Evolutionary conservation across 2,797 vertebrate genomes (phyloP).

Genomic region (Pipistrellus pygmaeus): DNA sequence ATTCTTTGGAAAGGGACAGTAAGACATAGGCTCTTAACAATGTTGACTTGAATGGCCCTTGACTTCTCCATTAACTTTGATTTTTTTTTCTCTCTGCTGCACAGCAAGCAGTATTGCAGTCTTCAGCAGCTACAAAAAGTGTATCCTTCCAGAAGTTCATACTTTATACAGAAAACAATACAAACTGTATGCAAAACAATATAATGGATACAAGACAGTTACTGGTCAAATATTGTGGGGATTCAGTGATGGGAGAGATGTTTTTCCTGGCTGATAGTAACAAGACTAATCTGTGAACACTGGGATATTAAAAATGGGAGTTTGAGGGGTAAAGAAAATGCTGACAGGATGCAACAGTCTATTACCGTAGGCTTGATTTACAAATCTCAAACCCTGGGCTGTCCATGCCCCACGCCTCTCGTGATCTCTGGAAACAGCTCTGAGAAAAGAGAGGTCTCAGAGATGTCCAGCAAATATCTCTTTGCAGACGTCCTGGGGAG

Average conservation of each 20-base stretch:
- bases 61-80: not conserved
- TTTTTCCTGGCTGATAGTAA: not conserved
- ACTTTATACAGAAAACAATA: not conserved
- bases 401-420: not conserved
- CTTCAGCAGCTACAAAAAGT: not conserved
- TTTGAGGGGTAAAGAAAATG: not conserved
- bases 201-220: not conserved
- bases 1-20: not conserved
- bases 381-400: not conserved
- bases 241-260: not conserved
- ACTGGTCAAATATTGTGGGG: not conserved
- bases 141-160: not conserved
- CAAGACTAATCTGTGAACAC: not conserved
- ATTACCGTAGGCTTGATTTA: not conserved
- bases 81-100: not conserved
- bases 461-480: not conserved
- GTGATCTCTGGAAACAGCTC: not conserved
- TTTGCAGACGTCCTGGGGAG: not conserved
- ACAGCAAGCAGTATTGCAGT: not conserved
- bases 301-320: not conserved
- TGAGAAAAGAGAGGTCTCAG: not conserved
- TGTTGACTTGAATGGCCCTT: not conserved
- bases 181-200: not conserved
- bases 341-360: not conserved
- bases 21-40: not conserved